Conservation (phyloP, 1,140 invertebrate species). For the Araneus ventricosus region DNA sequence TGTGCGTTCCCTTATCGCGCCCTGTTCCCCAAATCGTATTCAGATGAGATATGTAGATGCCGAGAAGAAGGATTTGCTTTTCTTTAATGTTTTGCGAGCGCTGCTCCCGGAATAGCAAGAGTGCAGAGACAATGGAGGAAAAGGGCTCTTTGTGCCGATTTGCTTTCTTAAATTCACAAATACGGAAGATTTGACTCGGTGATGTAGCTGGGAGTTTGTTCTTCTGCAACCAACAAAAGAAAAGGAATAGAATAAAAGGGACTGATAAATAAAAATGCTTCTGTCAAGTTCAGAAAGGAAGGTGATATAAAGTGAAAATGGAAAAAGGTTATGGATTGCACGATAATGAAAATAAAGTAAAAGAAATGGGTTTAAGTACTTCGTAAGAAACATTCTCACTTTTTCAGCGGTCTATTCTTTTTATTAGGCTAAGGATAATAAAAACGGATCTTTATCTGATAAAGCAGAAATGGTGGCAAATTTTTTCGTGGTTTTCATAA, state of each 20-base stretch:
- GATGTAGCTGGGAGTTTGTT: not conserved
- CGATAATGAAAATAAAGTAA: too few relatives aligned
- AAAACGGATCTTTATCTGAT: too few relatives aligned
- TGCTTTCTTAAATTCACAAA: not conserved
- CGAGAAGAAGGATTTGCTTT: not conserved
- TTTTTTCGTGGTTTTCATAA: too few relatives aligned
- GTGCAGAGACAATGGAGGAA: not conserved
- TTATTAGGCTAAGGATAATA: too few relatives aligned
- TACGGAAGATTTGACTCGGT: too few relatives aligned
- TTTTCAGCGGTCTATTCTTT: too few relatives aligned
- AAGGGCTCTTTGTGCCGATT: not conserved
- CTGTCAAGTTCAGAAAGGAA: too few relatives aligned
- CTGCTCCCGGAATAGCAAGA: not conserved
- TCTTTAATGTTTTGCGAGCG: not conserved
- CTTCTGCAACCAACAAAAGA: not conserved
- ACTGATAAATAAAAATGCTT: not conserved
- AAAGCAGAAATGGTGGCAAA: too few relatives aligned
- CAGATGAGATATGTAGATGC: constrained; percentile 60
- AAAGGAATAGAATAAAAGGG: not conserved
- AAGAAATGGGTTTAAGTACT: too few relatives aligned
- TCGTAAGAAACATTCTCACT: too few relatives aligned
- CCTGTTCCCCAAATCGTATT: constrained; percentile 42
- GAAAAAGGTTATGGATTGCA: too few relatives aligned
- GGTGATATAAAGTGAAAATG: too few relatives aligned
- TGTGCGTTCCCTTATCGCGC: not conserved